Evolutionary conservation across 2,113 vertebrate species (phyloP).

Genomic region (Pterocles orientalis): DNA sequence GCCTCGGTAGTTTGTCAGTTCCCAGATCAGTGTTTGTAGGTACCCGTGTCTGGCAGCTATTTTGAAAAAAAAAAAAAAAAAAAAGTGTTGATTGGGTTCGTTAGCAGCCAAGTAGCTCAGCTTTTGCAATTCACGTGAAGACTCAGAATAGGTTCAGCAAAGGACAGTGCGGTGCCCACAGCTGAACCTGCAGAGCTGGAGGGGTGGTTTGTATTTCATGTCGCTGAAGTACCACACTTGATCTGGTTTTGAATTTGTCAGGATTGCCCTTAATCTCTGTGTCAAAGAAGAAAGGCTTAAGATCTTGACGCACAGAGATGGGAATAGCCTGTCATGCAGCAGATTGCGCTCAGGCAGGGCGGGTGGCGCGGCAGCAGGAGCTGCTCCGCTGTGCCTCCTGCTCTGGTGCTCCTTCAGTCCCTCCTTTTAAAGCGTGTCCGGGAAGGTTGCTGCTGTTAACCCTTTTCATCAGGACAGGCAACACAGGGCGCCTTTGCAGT

Average conservation of each 20-base stretch:
- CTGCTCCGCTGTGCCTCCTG: neutral
- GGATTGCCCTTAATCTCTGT: slow-evolving; percentile 1
- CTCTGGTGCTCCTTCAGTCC: accelerated
- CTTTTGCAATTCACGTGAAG: neutral
- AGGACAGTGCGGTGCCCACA: neutral
- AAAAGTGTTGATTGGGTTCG: neutral
- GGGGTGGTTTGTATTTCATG: neutral
- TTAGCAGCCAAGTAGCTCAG: neutral
- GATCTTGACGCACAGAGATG: neutral
- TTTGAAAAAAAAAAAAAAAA: neutral
- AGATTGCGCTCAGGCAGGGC: accelerated
- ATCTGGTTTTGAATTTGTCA: neutral
- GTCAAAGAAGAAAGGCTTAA: neutral
- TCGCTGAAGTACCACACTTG: neutral
- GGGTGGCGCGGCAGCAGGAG: neutral
- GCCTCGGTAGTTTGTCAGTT: neutral
- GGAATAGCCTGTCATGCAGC: neutral
- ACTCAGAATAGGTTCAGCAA: neutral
- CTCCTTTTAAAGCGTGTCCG: neutral
- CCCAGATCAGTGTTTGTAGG: neutral
- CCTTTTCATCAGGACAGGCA: neutral
- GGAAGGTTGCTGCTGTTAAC: neutral
- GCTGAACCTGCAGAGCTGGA: neutral
- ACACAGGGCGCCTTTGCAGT: neutral
- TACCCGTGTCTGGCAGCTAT: neutral